Base-by-base conservation (phyloP, 2,888 invertebrate genomes). In the Thymelicus acteon region DNA sequence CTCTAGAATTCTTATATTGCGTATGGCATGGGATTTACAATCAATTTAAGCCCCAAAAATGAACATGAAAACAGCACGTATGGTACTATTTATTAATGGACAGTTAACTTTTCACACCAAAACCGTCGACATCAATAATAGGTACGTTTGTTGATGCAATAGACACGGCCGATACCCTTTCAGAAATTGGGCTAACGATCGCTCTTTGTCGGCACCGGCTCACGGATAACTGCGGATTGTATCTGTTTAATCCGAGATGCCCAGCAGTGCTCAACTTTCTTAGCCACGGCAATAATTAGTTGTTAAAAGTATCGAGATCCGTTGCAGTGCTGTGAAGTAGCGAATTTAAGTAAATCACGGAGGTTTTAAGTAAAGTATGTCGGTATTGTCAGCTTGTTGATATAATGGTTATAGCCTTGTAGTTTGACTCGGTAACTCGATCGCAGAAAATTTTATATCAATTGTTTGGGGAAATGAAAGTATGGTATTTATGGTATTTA, bases 161-260 rank as follows among this genome's bases (percentile, higher is more conserved):
- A 31, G 47, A 58, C 66, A 44, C 24, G 57, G 40, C 37, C 40
- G 44, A 66, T 47, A 37, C 31, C 6, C 57, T 37, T 15, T 57
- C 44, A 47, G 57, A 54, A 66, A 66, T 66, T 66, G 48, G 66
- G 66, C 37, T 66, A 66, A 66, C 58, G 66, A 48, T 66, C 58
- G 57, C 58, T 66, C 66, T 66, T 47, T 66, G 58, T 66, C 66
- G 66, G 66, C 66, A 66, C 24, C 47, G 57, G 24, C 58, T 58
- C 58, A 19, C 58, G 47, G 44, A 15, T 66, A 58, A 66, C 58
- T 66, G 66, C 66, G 58, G 48, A 66, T 58, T 58, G 66, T 66
- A 37, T 66, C 57, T 58, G 66, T 66, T 58, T 66, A 48, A 66
- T 66, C 58, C 57, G 57, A 62, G 62, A 57, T 44, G n/a, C 54